Evolutionary conservation across 2,797 vertebrate genomes (phyloP), one percentile per base, ranked within the genome.

Genomic region (Danio aesculapii): DNA sequence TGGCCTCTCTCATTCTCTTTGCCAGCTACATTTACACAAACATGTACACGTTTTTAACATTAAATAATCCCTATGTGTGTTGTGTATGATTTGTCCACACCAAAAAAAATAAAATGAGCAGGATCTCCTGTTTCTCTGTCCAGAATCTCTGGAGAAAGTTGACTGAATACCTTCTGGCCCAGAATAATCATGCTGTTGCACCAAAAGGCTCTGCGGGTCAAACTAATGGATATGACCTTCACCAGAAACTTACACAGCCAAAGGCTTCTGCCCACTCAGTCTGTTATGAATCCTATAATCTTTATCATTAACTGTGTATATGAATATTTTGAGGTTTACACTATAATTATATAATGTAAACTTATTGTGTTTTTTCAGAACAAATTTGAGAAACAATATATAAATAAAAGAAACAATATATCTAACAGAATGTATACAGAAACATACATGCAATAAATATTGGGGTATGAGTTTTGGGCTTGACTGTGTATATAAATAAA

Each of bases 251-350:
- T 79, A 46, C 53, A 79, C 9, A 79, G 58, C 77, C 47, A 79
- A 53, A 63, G 58, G 77, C 57, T 79, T 62, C 77, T 71, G 39
- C 77, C 77, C 67, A 79, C 67, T 71, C 55, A 41, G 3, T 69
- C 44, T 50, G 57, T 62, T 52, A 71, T n/a, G 41, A 61, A 19
- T 12, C 13, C 8, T 49, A 17, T 39, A 49, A 58, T 41, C 17
- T 58, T 68, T 68, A 17, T 49, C 21, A 69, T 61, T 41, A 66
- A 46, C 39, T 6, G 41, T 70, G 41, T 39, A 62, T 52, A 19
- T 79, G 17, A 63, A 71, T 71, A 79, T 53, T 53, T 30, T 50
- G 0, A 59, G 46, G 41, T 61, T 61, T n/a, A 41, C 11, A 59
- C 11, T 17, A 17, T 46, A 50, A 3, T 66, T 63, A 55, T 11